Evolutionary conservation across 2,113 vertebrate genomes (phyloP), one percentile per base, ranked within the genome.

Genomic region (Trachemys scripta): DNA sequence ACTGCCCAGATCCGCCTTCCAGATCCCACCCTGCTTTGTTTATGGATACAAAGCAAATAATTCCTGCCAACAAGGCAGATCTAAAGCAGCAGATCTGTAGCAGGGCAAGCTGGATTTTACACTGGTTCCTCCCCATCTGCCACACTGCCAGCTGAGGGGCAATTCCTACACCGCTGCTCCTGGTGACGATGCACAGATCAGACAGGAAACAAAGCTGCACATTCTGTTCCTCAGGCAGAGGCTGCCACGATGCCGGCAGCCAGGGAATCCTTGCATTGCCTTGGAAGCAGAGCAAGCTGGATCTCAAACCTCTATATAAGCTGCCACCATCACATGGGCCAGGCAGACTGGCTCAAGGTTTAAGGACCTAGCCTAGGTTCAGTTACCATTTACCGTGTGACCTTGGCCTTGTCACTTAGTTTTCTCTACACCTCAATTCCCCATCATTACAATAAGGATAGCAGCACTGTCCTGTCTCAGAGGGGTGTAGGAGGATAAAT

Each of bases 401-500:
- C 75, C 42, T 16, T 29, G 75, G 75, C 22, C 42, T 45, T 45
- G 22, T 7, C 42, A 47, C 75, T 45, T 78, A 14, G 38, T 47
- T 72, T 29, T n/a, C 62, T 35, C 65, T 72, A 20, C 19, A 19
- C 65, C 19, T 72, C 65, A 10, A 38, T 10, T 69, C 65, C 65
- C 35, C 4, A n/a, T 65, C 59, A 11, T 31, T 14, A 31, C 62
- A 65, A 35, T 35, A 65, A 8, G 16, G 62, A 35, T 10, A 38
- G 19, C 10, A 38, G n/a, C 35, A 76, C 72, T 13, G 42, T 3
- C 72, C 42, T 22, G 31, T 87, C 88, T 92, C 35, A 1, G 69
- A 27, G 95, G 91, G 94, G 81, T 49, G 42, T 1, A 27, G 3
- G 45, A 86, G 79, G 89, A 94, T 87, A 93, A 94, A 95, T 84